phyloP scores from a whole-genome alignment of 2,888 invertebrate species.

The Catocala nupta region DNA sequence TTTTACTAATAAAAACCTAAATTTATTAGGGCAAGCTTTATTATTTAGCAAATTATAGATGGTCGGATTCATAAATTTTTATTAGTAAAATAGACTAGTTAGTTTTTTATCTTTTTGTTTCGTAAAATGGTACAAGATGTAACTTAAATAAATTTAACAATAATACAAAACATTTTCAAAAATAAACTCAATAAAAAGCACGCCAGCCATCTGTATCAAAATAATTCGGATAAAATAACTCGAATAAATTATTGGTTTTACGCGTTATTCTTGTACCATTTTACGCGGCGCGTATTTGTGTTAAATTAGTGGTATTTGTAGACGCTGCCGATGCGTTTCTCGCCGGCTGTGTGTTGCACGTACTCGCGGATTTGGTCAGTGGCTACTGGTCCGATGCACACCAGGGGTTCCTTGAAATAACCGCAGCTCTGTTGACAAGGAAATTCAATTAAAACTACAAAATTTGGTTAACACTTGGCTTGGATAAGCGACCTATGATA shows the following conservation, averaged over 20 bases:
- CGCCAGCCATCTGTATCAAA: constrained; percentile 20
- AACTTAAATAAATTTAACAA: background rate
- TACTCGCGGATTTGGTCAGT: constrained; percentile 90
- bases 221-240: constrained; percentile 3
- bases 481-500: no score
- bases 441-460: background rate
- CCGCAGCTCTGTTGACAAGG: constrained; percentile 90
- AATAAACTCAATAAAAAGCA: background rate
- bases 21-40: constrained; percentile 19
- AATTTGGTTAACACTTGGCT: no score
- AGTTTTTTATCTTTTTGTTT: background rate
- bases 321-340: constrained; percentile 91
- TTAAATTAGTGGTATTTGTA: constrained; percentile 82
- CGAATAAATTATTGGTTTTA: background rate
- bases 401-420: constrained; percentile 96
- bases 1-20: constrained; percentile 58
- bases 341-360: constrained; percentile 93
- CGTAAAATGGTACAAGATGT: constrained; percentile 13
- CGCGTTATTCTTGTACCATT: constrained; percentile 26
- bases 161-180: background rate
- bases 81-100: constrained; percentile 50
- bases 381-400: constrained; percentile 95
- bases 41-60: constrained; percentile 34
- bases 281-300: constrained; percentile 33
- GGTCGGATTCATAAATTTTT: constrained; percentile 35